Conservation (phyloP, 2,797 vertebrate species). For the Urocyon cinereoargenteus region DNA sequence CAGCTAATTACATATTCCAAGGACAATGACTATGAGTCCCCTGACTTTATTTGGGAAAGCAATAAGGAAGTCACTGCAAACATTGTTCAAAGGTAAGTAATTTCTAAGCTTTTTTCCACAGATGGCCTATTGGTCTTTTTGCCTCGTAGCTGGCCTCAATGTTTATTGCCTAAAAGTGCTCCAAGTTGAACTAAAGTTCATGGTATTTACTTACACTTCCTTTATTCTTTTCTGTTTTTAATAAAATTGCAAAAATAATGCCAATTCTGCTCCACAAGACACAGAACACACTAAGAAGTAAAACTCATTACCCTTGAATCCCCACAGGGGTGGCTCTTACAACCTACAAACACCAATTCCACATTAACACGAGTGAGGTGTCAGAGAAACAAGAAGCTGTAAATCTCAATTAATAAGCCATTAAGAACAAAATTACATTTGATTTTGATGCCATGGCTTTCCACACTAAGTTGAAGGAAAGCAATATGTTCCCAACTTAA, state of each 20-base stretch:
- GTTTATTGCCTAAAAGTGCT: not conserved
- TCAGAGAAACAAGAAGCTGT: not conserved
- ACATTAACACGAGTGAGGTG: not conserved
- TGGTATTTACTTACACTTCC: not conserved
- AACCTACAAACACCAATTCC: not conserved
- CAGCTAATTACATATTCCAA: not conserved
- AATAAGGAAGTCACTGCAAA: not conserved
- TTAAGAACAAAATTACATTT: not conserved
- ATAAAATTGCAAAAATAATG: not conserved
- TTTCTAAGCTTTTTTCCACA: conserved; percentile 57
- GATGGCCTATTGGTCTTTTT: not conserved
- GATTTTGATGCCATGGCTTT: not conserved
- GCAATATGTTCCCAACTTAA: too few species aligned
- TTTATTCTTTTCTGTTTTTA: not conserved
- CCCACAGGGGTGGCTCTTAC: accelerated
- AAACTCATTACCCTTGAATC: not conserved
- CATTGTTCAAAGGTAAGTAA: not conserved
- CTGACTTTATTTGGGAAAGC: not conserved
- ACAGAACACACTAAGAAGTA: not conserved
- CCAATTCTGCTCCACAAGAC: not conserved
- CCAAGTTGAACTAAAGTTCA: not conserved
- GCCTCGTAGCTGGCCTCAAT: conserved; percentile 31
- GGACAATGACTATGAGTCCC: not conserved
- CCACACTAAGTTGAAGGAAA: not conserved
- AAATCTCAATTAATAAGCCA: not conserved